phyloP scores from a whole-genome alignment of 2,888 invertebrate genomes.

The Idaea biselata region DNA sequence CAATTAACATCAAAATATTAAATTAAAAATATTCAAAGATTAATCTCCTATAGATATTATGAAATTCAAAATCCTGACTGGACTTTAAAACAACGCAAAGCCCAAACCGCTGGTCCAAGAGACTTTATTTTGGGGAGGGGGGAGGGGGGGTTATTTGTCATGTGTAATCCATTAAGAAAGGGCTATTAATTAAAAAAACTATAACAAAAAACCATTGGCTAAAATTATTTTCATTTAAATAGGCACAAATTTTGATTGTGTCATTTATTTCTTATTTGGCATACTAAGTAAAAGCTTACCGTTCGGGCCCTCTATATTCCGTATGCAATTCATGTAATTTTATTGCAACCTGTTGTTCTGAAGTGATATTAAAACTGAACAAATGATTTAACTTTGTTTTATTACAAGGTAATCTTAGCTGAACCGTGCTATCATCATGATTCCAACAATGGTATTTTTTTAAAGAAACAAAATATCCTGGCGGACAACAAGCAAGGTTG shows the following conservation, averaged over 20 bases:
- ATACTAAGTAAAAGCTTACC: conserved; percentile 32
- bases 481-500: conserved; percentile 33
- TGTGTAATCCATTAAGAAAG: too few relatives aligned
- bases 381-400: conserved; percentile 19
- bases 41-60: too few relatives aligned
- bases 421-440: conserved; percentile 30
- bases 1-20: too few relatives aligned
- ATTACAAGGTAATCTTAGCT: conserved; percentile 27
- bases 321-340: conserved; percentile 17
- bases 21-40: too few relatives aligned
- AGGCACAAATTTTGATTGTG: background rate
- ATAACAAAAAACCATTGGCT: too few relatives aligned
- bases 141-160: too few relatives aligned
- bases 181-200: too few relatives aligned
- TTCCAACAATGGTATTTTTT: conserved; percentile 39
- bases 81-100: too few relatives aligned
- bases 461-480: conserved; percentile 25
- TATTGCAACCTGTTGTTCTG: conserved; percentile 21
- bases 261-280: background rate
- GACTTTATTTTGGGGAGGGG: too few relatives aligned
- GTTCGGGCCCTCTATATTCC: conserved; percentile 20
- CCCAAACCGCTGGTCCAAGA: too few relatives aligned
- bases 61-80: too few relatives aligned
- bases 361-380: conserved; percentile 17
- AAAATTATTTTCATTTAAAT: too few relatives aligned